Evolutionary conservation across 2,797 vertebrate genomes (phyloP), one percentile per base, ranked within the genome.

Genomic region (Pipistrellus pipistrellus): DNA sequence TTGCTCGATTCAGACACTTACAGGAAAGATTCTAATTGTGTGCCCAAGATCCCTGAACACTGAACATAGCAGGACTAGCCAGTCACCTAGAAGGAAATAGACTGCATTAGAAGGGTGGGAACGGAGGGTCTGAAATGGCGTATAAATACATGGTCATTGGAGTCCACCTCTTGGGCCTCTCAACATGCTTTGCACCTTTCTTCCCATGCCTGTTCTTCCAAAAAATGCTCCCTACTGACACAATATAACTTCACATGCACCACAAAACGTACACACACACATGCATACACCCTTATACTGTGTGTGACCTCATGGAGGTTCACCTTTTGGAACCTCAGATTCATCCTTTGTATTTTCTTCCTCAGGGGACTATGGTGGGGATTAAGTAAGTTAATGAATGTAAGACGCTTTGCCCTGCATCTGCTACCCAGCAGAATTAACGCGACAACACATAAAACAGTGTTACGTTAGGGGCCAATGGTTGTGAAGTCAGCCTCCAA

Each of bases 401-500:
- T 23, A 6, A 84, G 41, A 20, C 8, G 41, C 30, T 78, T 57
- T 77, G 55, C 53, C 6, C 51, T 55, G 41, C 59, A 14, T 17
- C 88, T 90, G 62, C 38, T 35, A 46, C 35, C 8, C 9, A 20
- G 84, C 6, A 62, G 64, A 78, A 66, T 88, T 48, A 62, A 77
- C 18, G 35, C 9, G 48, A 62, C 23, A 51, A 11, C 53, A 30
- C 59, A 8, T 44, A 20, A 55, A 87, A 84, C 2, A 9, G 48
- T 35, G 9, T 2, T 76, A 7, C 51, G 32, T 88, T 41, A 51
- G 84, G 76, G 23, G 44, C 35, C 41, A n/a, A 18, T 13, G 55
- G 35, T 27, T 91, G 85, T 90, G 77, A 93, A 94, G 85, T 93
- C 48, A 30, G 41, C 46, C 66, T 77, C 62, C 69, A 75, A 75